phyloP scores from a whole-genome alignment of 1,140 invertebrate genomes.

The Drosophila lacertosa region DNA sequence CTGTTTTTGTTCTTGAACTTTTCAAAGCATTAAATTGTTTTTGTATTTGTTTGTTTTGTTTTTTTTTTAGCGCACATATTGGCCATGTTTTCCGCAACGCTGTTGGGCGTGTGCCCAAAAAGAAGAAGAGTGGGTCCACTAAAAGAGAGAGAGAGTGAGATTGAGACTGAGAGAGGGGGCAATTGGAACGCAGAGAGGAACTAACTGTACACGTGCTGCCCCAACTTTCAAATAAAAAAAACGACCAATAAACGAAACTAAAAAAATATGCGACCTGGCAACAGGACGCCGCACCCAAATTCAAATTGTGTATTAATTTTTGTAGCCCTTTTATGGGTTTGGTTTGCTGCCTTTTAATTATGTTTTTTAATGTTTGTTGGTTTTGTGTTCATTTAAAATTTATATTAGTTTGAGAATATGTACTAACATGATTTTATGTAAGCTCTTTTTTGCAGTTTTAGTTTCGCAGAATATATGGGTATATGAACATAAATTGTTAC shows the following conservation, averaged over 20 bases:
- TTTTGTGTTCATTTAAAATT: too few species aligned
- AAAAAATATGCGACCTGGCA: constrained; percentile 27
- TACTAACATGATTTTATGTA: too few species aligned
- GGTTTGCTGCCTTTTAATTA: not conserved
- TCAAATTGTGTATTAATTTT: not conserved
- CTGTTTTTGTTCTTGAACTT: constrained; percentile 29
- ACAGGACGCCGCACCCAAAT: constrained; percentile 23
- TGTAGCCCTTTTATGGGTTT: not conserved
- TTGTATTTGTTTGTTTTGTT: constrained; percentile 11
- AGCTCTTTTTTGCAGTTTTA: not conserved
- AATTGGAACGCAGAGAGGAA: not conserved
- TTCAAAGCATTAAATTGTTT: constrained; percentile 12
- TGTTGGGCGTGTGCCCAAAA: constrained; percentile 49
- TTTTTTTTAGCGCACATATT: constrained; percentile 5
- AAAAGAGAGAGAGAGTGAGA: not conserved
- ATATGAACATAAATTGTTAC: too few species aligned
- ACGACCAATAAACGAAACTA: not conserved
- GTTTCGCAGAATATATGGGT: too few species aligned
- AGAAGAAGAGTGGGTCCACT: not conserved
- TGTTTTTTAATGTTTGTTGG: not conserved
- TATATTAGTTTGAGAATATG: too few species aligned
- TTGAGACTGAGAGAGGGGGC: not conserved
- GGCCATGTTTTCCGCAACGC: constrained; percentile 4
- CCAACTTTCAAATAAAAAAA: constrained; percentile 15
- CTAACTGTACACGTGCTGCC: constrained; percentile 25